Evolutionary conservation across 2,888 invertebrate genomes (phyloP).

Genomic region (Pheosia tremula): DNA sequence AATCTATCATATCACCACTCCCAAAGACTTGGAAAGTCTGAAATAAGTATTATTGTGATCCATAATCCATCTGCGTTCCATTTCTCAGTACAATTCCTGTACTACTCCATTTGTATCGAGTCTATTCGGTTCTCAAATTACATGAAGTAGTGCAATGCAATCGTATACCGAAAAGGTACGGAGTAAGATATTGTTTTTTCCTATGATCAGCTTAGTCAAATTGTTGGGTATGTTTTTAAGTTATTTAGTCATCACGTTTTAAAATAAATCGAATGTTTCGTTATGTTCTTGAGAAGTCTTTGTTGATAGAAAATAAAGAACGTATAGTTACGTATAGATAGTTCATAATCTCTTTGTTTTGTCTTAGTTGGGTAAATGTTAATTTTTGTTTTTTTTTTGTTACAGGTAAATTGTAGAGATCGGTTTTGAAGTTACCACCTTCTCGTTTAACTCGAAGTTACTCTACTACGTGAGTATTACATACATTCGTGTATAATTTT

Average conservation of each 20-base stretch:
- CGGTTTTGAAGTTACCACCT: background rate
- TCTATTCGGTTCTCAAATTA: background rate
- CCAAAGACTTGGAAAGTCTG: background rate
- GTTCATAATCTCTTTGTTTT: background rate
- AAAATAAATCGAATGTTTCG: no score
- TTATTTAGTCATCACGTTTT: no score
- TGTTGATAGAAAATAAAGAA: no score
- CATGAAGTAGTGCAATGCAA: background rate
- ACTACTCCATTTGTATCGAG: constrained; percentile 4
- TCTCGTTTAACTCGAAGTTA: background rate
- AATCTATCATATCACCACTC: no score
- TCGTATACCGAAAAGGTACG: background rate
- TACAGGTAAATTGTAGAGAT: background rate
- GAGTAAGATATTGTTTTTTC: background rate
- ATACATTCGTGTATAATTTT: background rate
- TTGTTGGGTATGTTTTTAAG: background rate
- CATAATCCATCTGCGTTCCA: background rate
- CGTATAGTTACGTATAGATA: no score
- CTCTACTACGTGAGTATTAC: background rate
- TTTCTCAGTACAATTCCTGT: background rate
- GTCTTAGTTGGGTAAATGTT: background rate
- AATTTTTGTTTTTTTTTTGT: background rate
- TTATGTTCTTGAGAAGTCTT: no score
- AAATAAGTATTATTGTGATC: background rate
- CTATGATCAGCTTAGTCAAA: background rate